phyloP scores from a whole-genome alignment of 92 coral and sea anemone genomes.

The Actinostola sp. region DNA sequence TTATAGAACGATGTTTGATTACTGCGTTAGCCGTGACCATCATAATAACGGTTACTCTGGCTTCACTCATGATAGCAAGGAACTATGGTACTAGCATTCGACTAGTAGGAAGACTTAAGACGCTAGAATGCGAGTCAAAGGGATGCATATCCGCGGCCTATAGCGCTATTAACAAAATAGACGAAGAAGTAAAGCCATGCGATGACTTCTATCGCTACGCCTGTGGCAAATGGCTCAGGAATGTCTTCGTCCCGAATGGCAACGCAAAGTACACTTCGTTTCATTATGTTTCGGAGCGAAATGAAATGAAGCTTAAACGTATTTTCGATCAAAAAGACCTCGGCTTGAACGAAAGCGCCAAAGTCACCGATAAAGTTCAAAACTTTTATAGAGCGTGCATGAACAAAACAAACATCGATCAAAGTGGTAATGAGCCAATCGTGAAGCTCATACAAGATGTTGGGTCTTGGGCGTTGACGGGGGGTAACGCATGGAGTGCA shows the following conservation, averaged over 20 bases:
- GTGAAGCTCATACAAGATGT: constrained; percentile 72
- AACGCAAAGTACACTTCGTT: constrained; percentile 84
- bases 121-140: constrained; percentile 67
- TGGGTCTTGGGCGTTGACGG: constrained; percentile 87
- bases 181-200: constrained; percentile 76
- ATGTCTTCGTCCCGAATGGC: constrained; percentile 71
- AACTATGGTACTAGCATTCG: constrained; percentile 31
- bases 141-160: constrained; percentile 91
- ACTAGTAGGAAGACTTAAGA: constrained; percentile 13
- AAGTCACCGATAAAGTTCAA: constrained; percentile 69
- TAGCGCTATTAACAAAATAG: constrained; percentile 75
- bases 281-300: constrained; percentile 78
- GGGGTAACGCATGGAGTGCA: constrained; percentile 81
- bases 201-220: constrained; percentile 89
- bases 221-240: constrained; percentile 85
- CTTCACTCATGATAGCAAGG: constrained; percentile 65
- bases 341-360: constrained; percentile 51
- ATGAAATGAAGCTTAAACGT: constrained; percentile 71
- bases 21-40: constrained; percentile 70
- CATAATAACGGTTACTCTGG: constrained; percentile 61
- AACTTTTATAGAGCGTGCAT: constrained; percentile 80
- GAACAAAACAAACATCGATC: constrained; percentile 65
- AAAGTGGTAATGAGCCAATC: constrained; percentile 69
- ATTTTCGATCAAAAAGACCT: constrained; percentile 66
- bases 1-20: constrained; percentile 69